These are phyloP conservation scores for Bos indicus DNA, from an alignment of 2,113 vertebrate species.

Conservation along the genomic window DNA sequence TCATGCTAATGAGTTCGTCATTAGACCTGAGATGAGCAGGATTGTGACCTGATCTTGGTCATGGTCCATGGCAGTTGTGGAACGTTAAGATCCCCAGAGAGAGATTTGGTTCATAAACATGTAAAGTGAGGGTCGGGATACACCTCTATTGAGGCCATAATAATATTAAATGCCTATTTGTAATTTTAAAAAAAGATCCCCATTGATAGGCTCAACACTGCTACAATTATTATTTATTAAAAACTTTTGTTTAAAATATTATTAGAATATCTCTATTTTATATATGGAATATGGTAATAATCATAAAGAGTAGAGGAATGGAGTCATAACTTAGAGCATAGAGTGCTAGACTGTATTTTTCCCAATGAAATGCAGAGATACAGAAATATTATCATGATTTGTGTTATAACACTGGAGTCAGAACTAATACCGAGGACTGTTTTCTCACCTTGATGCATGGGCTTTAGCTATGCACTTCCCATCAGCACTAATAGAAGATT, in stretches of 20 bases:
- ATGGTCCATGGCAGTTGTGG: not conserved
- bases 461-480: slow-evolving; percentile 34
- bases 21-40: not conserved
- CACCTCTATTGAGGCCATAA: not conserved
- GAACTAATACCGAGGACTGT: slow-evolving; percentile 47
- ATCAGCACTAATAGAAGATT: slow-evolving; percentile 48
- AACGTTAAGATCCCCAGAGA: not conserved
- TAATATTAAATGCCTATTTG: not conserved
- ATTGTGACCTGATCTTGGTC: not conserved
- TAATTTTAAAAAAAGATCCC: slow-evolving; percentile 4
- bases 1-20: not conserved
- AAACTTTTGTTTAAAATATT: slow-evolving; percentile 37
- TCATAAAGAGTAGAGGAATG: slow-evolving; percentile 47
- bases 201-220: not conserved
- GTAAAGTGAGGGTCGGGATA: not conserved
- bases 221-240: slow-evolving; percentile 39
- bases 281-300: slow-evolving; percentile 40
- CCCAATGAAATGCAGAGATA: slow-evolving; percentile 57
- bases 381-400: slow-evolving; percentile 69
- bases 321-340: slow-evolving; percentile 38
- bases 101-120: slow-evolving; percentile 7
- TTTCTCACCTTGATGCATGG: slow-evolving; percentile 63
- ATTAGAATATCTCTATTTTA: slow-evolving; percentile 43
- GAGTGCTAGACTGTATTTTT: slow-evolving; percentile 52
- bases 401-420: slow-evolving; percentile 56